Conservation (phyloP, 2,113 vertebrate genomes). For the Tenebrosternarchus preto region DNA sequence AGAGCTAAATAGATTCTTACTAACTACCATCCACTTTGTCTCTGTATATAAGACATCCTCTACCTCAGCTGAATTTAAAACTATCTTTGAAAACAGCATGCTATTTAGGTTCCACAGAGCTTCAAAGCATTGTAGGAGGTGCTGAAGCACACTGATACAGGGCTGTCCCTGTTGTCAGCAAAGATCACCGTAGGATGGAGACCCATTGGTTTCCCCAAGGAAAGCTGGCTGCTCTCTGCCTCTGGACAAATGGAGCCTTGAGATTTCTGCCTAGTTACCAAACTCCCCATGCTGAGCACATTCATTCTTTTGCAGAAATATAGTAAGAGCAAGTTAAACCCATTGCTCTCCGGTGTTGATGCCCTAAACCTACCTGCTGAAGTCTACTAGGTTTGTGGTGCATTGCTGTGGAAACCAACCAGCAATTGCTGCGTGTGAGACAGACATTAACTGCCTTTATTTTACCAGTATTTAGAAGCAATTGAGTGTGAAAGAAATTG, state of each 20-base stretch:
- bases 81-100: not conserved
- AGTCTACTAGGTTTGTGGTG: constrained; percentile 5
- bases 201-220: not conserved
- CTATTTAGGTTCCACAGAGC: not conserved
- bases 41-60: no score
- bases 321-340: not conserved
- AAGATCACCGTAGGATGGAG: not conserved
- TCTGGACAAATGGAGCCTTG: not conserved
- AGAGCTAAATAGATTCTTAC: no score
- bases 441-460: constrained; percentile 48
- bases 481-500: constrained; percentile 43
- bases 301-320: not conserved
- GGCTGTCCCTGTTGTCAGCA: not conserved
- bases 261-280: constrained; percentile 1
- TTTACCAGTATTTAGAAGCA: constrained; percentile 40
- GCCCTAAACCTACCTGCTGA: constrained; percentile 35
- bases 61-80: not conserved
- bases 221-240: not conserved
- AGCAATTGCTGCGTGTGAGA: constrained; percentile 54
- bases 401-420: constrained; percentile 60
- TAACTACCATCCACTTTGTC: no score
- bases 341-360: not conserved
- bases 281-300: constrained; percentile 11
- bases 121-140: not conserved
- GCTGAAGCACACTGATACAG: not conserved